Evolutionary conservation across 1,140 invertebrate genomes (phyloP).

Genomic region (Acromyrmex echinatior): DNA sequence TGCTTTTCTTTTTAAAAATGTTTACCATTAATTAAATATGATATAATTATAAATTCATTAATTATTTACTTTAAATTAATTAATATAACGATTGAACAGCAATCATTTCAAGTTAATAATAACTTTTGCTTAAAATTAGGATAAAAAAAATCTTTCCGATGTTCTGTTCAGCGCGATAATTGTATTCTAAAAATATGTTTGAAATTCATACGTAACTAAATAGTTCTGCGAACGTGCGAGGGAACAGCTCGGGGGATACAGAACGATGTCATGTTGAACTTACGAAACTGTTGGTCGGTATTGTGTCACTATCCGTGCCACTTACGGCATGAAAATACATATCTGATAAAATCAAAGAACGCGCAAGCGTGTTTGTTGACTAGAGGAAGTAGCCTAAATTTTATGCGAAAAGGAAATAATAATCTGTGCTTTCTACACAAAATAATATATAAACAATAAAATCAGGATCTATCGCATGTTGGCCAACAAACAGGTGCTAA

Average conservation of each 20-base stretch:
- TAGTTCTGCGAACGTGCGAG: neutral
- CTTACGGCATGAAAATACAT: slow-evolving; percentile 63
- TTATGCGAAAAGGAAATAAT: slow-evolving; percentile 66
- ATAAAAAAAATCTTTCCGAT: neutral
- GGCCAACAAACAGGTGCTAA: slow-evolving; percentile 40
- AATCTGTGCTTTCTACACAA: slow-evolving; percentile 37
- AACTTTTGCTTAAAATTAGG: neutral
- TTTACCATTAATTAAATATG: neutral
- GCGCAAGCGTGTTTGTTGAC: neutral
- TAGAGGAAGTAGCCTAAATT: slow-evolving; percentile 69
- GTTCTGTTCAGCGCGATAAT: neutral
- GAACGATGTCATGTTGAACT: slow-evolving; percentile 68
- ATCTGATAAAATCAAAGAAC: slow-evolving; percentile 65
- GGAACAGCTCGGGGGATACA: slow-evolving; percentile 38
- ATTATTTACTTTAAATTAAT: neutral
- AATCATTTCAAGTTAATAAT: neutral
- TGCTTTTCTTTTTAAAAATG: neutral
- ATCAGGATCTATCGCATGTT: slow-evolving; percentile 2
- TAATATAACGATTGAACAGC: neutral
- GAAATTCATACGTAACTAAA: slow-evolving; percentile 8
- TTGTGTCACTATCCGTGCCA: slow-evolving; percentile 66
- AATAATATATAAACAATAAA: slow-evolving; percentile 31
- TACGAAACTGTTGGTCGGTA: slow-evolving; percentile 71
- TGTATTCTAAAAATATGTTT: slow-evolving; percentile 35
- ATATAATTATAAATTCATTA: neutral